Evolutionary conservation across 92 coral and sea anemone species (phyloP).

Genomic region (Plumapathes pennacea): DNA sequence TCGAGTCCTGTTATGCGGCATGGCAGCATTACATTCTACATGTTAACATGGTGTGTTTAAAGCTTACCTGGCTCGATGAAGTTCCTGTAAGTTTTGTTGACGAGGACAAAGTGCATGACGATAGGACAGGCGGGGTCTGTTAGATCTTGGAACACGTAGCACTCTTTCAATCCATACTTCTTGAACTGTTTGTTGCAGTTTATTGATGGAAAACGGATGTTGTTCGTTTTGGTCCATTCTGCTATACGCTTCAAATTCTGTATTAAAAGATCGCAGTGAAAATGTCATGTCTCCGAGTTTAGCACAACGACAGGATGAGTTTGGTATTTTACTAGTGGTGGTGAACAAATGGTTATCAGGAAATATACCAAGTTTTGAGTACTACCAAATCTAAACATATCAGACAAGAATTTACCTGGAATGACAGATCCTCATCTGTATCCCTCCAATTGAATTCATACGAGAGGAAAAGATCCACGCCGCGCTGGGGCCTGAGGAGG

Average conservation of each 20-base stretch:
- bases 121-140: conserved; percentile 48
- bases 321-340: no score
- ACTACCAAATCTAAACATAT: no score
- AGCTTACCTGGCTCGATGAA: conserved; percentile 59
- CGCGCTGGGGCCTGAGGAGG: conserved; percentile 46
- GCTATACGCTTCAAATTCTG: conserved; percentile 57
- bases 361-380: no score
- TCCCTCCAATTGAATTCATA: conserved; percentile 65
- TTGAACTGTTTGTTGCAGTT: conserved; percentile 38
- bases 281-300: no score
- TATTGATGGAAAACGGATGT: conserved; percentile 63
- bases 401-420: no score
- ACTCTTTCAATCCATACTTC: conserved; percentile 50
- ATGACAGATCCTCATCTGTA: conserved; percentile 4
- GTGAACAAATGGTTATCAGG: no score
- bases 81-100: conserved; percentile 48
- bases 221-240: conserved; percentile 54
- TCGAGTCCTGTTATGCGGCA: no score
- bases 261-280: not conserved
- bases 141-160: conserved; percentile 53
- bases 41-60: no score
- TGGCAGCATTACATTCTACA: no score
- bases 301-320: no score
- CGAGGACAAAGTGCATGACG: conserved; percentile 58
- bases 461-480: conserved; percentile 59